These are phyloP conservation scores for Rhinella marina DNA, from an alignment of 2,797 vertebrate genomes.

Conservation along the genomic window DNA sequence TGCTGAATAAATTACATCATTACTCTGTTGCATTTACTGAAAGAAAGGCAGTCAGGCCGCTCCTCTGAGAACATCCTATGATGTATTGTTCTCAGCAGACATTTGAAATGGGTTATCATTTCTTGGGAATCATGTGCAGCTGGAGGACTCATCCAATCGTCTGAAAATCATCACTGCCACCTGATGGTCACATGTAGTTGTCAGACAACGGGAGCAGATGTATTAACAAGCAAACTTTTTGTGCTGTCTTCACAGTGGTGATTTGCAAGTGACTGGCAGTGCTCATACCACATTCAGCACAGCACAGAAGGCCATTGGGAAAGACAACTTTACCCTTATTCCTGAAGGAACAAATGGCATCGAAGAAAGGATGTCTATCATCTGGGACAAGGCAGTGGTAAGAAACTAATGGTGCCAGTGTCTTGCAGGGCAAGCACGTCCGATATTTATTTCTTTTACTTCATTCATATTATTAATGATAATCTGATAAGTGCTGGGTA, in stretches of 20 bases:
- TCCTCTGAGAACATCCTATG: slow-evolving; percentile 29
- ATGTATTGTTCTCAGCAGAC: slow-evolving; percentile 41
- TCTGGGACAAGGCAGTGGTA: slow-evolving; percentile 99
- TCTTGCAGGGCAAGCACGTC: background rate
- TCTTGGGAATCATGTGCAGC: slow-evolving; percentile 10
- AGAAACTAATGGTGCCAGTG: slow-evolving; percentile 58
- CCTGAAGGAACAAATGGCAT: slow-evolving; percentile 95
- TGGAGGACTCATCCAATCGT: background rate
- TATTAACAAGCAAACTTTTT: background rate
- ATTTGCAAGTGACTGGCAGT: slow-evolving; percentile 92
- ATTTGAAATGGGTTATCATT: slow-evolving; percentile 40
- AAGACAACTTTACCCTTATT: slow-evolving; percentile 96
- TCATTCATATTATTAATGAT: too few species aligned
- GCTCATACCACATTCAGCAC: slow-evolving; percentile 97
- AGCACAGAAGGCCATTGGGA: slow-evolving; percentile 95
- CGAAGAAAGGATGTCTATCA: slow-evolving; percentile 93
- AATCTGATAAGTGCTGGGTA: too few species aligned
- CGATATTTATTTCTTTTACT: background rate
- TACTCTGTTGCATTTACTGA: background rate
- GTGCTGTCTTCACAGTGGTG: slow-evolving; percentile 78
- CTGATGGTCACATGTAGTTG: slow-evolving; percentile 31
- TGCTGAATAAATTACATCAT: background rate
- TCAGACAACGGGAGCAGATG: background rate
- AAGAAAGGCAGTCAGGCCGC: slow-evolving; percentile 1
- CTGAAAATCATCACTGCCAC: background rate